phyloP scores from a whole-genome alignment of 2,888 invertebrate species.

The Scaptomyza caliginosa region DNA sequence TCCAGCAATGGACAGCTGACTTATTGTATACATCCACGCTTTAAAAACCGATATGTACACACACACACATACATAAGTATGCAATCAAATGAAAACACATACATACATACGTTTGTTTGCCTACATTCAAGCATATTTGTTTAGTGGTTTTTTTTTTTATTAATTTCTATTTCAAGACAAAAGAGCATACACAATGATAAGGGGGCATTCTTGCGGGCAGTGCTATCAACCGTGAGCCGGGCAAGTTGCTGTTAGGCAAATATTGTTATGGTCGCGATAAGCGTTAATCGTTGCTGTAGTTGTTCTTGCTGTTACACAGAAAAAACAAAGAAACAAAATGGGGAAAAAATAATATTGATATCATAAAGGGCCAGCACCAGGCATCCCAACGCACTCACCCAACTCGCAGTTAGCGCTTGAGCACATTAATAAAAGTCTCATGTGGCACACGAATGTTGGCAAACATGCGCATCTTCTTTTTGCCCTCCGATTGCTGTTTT shows the following conservation, averaged over 20 bases:
- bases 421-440: constrained; percentile 96
- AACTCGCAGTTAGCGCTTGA: constrained; percentile 87
- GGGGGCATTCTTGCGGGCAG: constrained; percentile 21
- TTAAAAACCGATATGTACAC: constrained; percentile 2
- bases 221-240: constrained; percentile 26
- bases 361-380: constrained; percentile 23
- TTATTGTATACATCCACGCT: not conserved
- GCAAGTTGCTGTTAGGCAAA: constrained; percentile 2
- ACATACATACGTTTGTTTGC: constrained; percentile 13
- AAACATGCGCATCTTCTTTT: constrained; percentile 95
- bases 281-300: constrained; percentile 12
- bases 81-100: constrained; percentile 13
- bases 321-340: not conserved
- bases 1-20: not conserved
- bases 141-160: not conserved
- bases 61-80: constrained; percentile 11
- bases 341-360: constrained; percentile 4
- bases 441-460: constrained; percentile 96
- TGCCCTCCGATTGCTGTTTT: constrained; percentile 95
- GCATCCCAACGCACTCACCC: constrained; percentile 32
- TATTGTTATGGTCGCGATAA: constrained; percentile 34
- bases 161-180: constrained; percentile 45
- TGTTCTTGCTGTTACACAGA: not conserved
- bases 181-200: constrained; percentile 39
- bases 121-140: constrained; percentile 1